These are phyloP conservation scores for Xanthia icteritia DNA, from an alignment of 2,888 invertebrate species.

Conservation along the genomic window DNA sequence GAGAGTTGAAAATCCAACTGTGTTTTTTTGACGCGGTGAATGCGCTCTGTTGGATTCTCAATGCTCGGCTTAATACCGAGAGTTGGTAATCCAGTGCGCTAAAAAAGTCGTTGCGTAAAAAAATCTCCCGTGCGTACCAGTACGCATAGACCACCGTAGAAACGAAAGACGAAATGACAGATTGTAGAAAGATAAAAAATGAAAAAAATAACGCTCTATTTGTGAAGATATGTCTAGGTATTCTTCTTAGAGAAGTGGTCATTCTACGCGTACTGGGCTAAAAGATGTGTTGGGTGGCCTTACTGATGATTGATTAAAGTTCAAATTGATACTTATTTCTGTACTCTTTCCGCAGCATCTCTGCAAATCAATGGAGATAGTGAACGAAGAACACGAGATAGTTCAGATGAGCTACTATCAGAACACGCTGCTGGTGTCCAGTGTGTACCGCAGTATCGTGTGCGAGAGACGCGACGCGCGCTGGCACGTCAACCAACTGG, in stretches of 20 bases:
- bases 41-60: too few relatives aligned
- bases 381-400: conserved; percentile 95
- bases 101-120: not conserved
- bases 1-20: not conserved
- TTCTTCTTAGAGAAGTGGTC: too few relatives aligned
- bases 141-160: too few relatives aligned
- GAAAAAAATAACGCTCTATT: too few relatives aligned
- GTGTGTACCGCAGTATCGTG: conserved; percentile 95
- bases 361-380: conserved; percentile 95
- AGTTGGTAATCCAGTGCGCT: not conserved
- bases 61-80: too few relatives aligned
- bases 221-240: too few relatives aligned
- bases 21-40: too few relatives aligned
- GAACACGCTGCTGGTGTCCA: conserved; percentile 94
- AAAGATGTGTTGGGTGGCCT: not conserved
- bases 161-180: too few relatives aligned
- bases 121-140: too few relatives aligned
- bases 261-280: too few relatives aligned
- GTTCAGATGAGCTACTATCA: conserved; percentile 95
- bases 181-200: too few relatives aligned
- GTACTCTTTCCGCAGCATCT: conserved; percentile 91
- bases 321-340: not conserved
- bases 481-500: conserved; percentile 94
- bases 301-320: too few relatives aligned
- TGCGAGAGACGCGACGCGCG: conserved; percentile 92